Evolutionary conservation across 2,888 invertebrate genomes (phyloP), one percentile per base, ranked within the genome.

Genomic region (Melanchra persicariae): DNA sequence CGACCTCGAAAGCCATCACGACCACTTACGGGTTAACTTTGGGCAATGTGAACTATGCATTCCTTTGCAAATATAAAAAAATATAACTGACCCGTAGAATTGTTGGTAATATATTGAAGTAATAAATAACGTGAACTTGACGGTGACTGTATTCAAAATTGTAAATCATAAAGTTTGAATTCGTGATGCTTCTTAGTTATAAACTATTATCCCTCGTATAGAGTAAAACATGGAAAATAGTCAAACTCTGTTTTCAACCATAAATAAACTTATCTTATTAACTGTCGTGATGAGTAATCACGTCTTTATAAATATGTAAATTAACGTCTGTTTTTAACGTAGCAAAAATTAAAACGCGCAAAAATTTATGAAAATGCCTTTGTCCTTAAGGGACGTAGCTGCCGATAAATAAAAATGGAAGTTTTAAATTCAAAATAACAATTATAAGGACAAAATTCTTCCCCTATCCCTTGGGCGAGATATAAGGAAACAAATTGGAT

Each of bases 401-500:
- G 69, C 64, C 77, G 63, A 89, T 87, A 89, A 88, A 91, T 85
- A 91, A 88, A 86, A 86, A 88, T 88, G 85, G 79, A 89, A 91
- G 90, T 88, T 92, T 91, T 84, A 92, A 93, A 94, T 92, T 93
- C 91, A 90, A 93, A 94, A 93, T 93, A 92, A 94, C 92, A 95
- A 95, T 96, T 95, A 95, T 94, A 91, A 93, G 89, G 90, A 91
- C 86, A 90, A 92, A 89, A 91, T 91, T 92, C 90, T 91, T 91
- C 93, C 95, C 94, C 93, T 81, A 85, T 95, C 96, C 94, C 95
- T 80, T 81, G 95, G 93, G 96, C 87, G 87, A 89, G 86, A 93
- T 94, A 91, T 89, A 93, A 93, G 92, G 89, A 94, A 95, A 94
- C 94, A 95, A 96, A 96, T 95, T 95, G 94, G 95, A 96, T 96